These are phyloP conservation scores for Belonocnema kinseyi DNA, from an alignment of 1,140 invertebrate species.

Conservation along the genomic window DNA sequence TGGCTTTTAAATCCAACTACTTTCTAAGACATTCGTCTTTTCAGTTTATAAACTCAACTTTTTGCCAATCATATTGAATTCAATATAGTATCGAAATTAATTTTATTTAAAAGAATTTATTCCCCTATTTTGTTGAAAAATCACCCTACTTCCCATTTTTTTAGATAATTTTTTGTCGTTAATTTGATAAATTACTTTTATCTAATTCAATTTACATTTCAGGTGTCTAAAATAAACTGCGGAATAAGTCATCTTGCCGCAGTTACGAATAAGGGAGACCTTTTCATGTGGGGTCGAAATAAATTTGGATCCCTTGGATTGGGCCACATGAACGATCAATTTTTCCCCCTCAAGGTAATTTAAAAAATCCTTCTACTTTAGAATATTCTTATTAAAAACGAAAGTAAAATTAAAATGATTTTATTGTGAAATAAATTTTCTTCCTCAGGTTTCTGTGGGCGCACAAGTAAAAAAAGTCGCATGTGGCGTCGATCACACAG, in stretches of 20 bases:
- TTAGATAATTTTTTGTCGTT: too few relatives aligned
- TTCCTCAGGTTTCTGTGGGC: conserved; percentile 81
- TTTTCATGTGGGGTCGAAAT: conserved; percentile 95
- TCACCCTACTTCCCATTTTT: too few relatives aligned
- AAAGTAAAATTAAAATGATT: conserved; percentile 33
- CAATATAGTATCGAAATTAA: too few relatives aligned
- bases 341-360: conserved; percentile 91
- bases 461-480: conserved; percentile 83
- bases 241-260: conserved; percentile 89
- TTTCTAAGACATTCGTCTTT: too few relatives aligned
- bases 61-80: too few relatives aligned
- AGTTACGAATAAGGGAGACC: conserved; percentile 85
- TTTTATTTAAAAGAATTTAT: too few relatives aligned
- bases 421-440: background rate
- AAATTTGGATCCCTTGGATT: conserved; percentile 88
- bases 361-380: conserved; percentile 37
- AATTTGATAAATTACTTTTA: background rate
- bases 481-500: conserved; percentile 91
- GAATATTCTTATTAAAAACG: conserved; percentile 7
- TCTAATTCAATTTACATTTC: background rate
- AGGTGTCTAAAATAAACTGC: conserved; percentile 79
- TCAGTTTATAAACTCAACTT: too few relatives aligned
- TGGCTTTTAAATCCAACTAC: too few relatives aligned
- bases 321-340: conserved; percentile 86
- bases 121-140: too few relatives aligned